Base-by-base conservation (phyloP, 2,888 invertebrate species). In the Myopa tessellatipennis region DNA sequence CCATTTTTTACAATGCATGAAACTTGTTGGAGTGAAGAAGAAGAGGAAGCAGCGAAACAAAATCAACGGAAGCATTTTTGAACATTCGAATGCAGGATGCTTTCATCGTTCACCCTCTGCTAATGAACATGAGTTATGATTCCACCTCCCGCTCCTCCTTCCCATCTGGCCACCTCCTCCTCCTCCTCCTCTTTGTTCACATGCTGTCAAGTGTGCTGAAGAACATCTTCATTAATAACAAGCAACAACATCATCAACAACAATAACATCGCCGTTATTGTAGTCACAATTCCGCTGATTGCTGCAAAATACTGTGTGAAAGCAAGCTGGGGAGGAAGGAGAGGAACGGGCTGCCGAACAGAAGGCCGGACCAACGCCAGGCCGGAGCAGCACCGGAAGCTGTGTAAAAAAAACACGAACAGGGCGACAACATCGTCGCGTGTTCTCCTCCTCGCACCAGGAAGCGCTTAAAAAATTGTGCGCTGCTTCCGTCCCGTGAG, bases 181-280 rank as follows among this genome's bases (percentile, higher is more conserved):
- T 14, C 10, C 18, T 10, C n/a, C 14, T 40, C 18, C 45, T 45
- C 40, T 10, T 26, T 40, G 18, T 4, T 38, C 4, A 12, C 69
- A 36, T 40, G 36, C 38, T 36, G 14, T 34, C 65, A 38, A 38
- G 14, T 26, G 4, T 36, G 55, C 14, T 55, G 1, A 55, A 14
- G 65, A 65, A 65, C 65, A 65, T 65, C 65, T 65, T 65, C 65
- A 65, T 65, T 65, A 65, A 16, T 65, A 16, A 2, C 38, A 36
- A 65, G 34, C 14, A 2, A 38, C 5, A 65, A 36, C 26, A 45
- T n/a, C 14, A 58, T n/a, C 18, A 58, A 26, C 61, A 16, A 16
- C 60, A 18, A 16, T 12, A 60, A 60, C 60, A 16, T 60, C 16
- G 10, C 1, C 12, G 16, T 18, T 18, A 18, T 60, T 16, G 18